phyloP scores from a whole-genome alignment of 2,113 vertebrate species.

The Oophaga pumilio region DNA sequence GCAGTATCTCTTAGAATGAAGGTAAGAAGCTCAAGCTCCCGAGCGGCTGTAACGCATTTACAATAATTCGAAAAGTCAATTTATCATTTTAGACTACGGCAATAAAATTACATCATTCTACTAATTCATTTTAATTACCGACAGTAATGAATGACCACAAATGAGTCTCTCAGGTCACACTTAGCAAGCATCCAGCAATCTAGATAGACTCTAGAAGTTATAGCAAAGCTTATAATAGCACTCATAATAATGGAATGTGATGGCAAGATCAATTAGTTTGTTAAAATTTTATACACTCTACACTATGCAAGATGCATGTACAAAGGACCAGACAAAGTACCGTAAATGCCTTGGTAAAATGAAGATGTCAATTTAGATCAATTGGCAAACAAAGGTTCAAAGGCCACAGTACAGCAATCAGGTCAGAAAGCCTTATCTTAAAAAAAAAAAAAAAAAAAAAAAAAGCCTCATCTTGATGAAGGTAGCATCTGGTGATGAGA shows the following conservation, averaged over 20 bases:
- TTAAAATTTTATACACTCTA: neutral
- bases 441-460: too few relatives aligned
- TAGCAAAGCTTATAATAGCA: neutral
- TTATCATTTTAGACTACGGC: constrained; percentile 4
- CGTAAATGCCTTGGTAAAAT: too few relatives aligned
- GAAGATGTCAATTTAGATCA: too few relatives aligned
- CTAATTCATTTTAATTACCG: constrained; percentile 41
- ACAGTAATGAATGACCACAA: constrained; percentile 27
- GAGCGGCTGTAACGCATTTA: neutral
- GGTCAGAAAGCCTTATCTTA: too few relatives aligned
- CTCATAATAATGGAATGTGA: neutral
- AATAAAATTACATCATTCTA: constrained; percentile 19
- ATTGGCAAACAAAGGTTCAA: too few relatives aligned
- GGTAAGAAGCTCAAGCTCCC: neutral
- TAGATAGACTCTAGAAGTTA: neutral
- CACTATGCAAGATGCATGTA: neutral
- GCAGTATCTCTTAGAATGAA: neutral
- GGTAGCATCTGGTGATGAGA: too few relatives aligned
- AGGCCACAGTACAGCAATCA: too few relatives aligned
- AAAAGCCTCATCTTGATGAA: too few relatives aligned
- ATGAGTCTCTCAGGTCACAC: neutral
- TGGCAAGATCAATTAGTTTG: neutral
- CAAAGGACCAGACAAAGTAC: neutral
- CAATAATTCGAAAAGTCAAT: constrained; percentile 1
- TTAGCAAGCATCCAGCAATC: neutral